Evolutionary conservation across 1,140 invertebrate species (phyloP).

Genomic region (Drosophila santomea): DNA sequence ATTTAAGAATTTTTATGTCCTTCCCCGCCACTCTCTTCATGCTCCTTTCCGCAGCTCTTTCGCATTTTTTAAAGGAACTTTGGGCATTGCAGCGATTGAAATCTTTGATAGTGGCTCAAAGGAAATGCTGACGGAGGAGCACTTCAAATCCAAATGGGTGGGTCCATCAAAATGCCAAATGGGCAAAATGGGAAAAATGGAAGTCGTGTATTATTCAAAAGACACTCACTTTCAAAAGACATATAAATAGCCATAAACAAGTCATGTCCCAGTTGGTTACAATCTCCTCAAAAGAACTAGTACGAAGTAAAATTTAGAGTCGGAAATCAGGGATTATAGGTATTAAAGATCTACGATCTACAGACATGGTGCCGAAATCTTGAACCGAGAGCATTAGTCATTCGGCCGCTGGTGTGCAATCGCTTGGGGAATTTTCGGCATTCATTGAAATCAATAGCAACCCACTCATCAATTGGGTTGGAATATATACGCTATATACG

Average conservation of each 20-base stretch:
- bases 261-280: too few species aligned
- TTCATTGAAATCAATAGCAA: constrained; percentile 37
- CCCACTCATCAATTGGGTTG: constrained; percentile 24
- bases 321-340: not conserved
- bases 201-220: constrained; percentile 9
- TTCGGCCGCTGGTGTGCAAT: not conserved
- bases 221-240: not conserved
- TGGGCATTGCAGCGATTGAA: constrained; percentile 18
- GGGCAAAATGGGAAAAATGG: not conserved
- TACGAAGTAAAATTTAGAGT: not conserved
- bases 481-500: not conserved
- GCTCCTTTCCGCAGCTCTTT: not conserved
- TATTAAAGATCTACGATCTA: not conserved
- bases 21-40: constrained; percentile 2
- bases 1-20: constrained; percentile 78
- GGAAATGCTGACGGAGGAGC: constrained; percentile 28
- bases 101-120: constrained; percentile 25
- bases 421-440: constrained; percentile 27
- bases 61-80: constrained; percentile 14
- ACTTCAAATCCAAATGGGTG: constrained; percentile 14
- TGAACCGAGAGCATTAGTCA: constrained; percentile 48
- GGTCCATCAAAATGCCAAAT: constrained; percentile 15
- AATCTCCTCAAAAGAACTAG: not conserved
- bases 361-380: constrained; percentile 49
- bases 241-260: constrained; percentile 4